Evolutionary conservation across 1,140 invertebrate genomes (phyloP).

Genomic region (Drosophila truncata): DNA sequence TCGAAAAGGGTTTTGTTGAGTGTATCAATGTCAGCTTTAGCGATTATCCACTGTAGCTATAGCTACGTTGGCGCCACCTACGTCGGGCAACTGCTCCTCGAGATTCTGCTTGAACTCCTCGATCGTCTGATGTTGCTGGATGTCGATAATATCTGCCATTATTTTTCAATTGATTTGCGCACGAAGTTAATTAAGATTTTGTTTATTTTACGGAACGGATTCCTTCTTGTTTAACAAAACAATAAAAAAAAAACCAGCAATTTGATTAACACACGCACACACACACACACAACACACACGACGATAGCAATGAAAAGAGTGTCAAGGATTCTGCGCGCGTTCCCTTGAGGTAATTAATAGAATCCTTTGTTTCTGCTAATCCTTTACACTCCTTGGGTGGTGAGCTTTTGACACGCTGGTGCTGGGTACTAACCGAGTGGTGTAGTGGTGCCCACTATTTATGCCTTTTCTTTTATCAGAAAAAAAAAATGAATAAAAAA

Average conservation of each 20-base stretch:
- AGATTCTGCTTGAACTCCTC: slow-evolving; percentile 78
- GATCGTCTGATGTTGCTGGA: slow-evolving; percentile 71
- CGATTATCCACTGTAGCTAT: slow-evolving; percentile 15
- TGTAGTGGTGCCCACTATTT: slow-evolving; percentile 59
- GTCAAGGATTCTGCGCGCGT: slow-evolving; percentile 36
- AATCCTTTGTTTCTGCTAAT: slow-evolving; percentile 20
- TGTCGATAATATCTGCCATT: slow-evolving; percentile 79
- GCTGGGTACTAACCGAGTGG: slow-evolving; percentile 56
- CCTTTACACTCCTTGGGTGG: slow-evolving; percentile 20
- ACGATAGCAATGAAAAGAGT: slow-evolving; percentile 14
- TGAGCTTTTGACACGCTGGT: slow-evolving; percentile 44
- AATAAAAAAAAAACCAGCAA: background rate
- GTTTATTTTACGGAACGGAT: slow-evolving; percentile 38
- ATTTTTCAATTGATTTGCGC: slow-evolving; percentile 37
- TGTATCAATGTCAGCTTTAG: slow-evolving; percentile 4
- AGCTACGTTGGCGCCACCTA: slow-evolving; percentile 46
- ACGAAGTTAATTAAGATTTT: slow-evolving; percentile 38
- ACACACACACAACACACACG: slow-evolving; percentile 15
- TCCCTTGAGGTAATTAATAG: background rate
- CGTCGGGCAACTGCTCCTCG: slow-evolving; percentile 74
- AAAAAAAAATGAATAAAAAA: slow-evolving; percentile 7
- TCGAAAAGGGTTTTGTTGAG: background rate
- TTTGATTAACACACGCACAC: slow-evolving; percentile 38
- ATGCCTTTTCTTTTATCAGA: slow-evolving; percentile 77
- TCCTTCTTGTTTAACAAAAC: slow-evolving; percentile 46